These are phyloP conservation scores for Geopemphigus sp. DNA, from an alignment of 1,140 invertebrate genomes.

Conservation along the genomic window DNA sequence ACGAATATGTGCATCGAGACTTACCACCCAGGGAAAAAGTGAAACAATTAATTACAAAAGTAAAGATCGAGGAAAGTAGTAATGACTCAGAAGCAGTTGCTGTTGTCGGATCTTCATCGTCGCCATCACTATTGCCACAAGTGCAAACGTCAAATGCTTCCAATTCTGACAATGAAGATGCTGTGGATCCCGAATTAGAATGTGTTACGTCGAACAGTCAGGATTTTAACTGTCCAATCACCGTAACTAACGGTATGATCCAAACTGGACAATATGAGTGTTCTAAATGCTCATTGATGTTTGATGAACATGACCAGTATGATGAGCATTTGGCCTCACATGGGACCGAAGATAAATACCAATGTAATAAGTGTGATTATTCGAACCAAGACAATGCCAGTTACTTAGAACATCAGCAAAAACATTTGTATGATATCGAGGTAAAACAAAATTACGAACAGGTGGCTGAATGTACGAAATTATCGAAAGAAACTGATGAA, in stretches of 20 bases:
- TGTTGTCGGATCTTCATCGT: no score
- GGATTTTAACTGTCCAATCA: conserved; percentile 73
- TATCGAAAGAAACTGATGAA: not conserved
- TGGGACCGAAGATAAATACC: conserved; percentile 78
- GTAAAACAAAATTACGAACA: not conserved
- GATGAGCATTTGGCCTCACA: conserved; percentile 79
- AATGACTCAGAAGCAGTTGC: not conserved
- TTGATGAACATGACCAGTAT: conserved; percentile 82
- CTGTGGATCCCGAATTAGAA: conserved; percentile 64
- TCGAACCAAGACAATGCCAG: conserved; percentile 83
- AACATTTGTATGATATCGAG: conserved; percentile 64
- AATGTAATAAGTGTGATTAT: conserved; percentile 83
- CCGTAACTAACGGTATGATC: conserved; percentile 69
- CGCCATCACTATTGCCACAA: not conserved
- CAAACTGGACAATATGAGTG: conserved; percentile 80
- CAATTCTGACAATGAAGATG: conserved; percentile 53
- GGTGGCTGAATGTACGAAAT: not conserved
- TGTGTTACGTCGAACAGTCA: conserved; percentile 70
- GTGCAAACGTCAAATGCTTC: not conserved
- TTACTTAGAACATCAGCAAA: conserved; percentile 74
- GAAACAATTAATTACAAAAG: not conserved
- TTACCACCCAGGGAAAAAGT: conserved; percentile 42
- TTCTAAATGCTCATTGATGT: conserved; percentile 82
- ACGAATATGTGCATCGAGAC: conserved; percentile 64
- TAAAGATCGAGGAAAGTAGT: not conserved